Evolutionary conservation across 2,797 vertebrate genomes (phyloP).

Genomic region (Coregonus ussuriensis): DNA sequence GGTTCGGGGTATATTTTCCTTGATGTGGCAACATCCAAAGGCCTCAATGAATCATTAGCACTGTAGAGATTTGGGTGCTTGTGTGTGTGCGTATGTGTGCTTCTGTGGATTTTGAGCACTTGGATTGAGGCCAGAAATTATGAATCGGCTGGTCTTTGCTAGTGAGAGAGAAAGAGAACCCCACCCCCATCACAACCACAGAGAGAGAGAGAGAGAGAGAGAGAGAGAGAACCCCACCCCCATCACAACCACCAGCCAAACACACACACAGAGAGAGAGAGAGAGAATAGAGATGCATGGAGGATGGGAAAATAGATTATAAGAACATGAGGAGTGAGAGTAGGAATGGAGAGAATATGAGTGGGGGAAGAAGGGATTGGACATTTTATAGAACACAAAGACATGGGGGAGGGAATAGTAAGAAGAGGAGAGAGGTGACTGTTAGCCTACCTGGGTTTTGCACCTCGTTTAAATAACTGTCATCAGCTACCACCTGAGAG

Average conservation of each 20-base stretch:
- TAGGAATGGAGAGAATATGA: constrained; percentile 20
- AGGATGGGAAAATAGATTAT: neutral
- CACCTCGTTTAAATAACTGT: constrained; percentile 80
- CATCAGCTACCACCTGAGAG: constrained; percentile 76
- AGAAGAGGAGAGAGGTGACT: constrained; percentile 17
- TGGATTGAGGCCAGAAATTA: constrained; percentile 27
- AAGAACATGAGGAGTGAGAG: constrained; percentile 12
- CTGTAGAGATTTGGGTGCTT: neutral
- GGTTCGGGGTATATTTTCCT: neutral
- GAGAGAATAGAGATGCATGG: neutral
- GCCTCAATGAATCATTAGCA: neutral
- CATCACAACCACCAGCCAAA: constrained; percentile 28
- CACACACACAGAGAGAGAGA: neutral
- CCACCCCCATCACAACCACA: constrained; percentile 34
- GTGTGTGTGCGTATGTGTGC: neutral
- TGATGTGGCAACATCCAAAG: neutral
- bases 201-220: constrained; percentile 18
- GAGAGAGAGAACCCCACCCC: constrained; percentile 20
- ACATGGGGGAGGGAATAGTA: constrained; percentile 35
- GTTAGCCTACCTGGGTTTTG: constrained; percentile 78
- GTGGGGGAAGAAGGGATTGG: constrained; percentile 43
- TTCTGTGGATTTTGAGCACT: constrained; percentile 15
- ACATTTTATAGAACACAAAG: constrained; percentile 40
- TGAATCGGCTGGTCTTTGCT: constrained; percentile 37
- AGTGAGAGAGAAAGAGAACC: constrained; percentile 13